phyloP scores from a whole-genome alignment of 2,797 vertebrate genomes.

The Tragelaphus oryx region DNA sequence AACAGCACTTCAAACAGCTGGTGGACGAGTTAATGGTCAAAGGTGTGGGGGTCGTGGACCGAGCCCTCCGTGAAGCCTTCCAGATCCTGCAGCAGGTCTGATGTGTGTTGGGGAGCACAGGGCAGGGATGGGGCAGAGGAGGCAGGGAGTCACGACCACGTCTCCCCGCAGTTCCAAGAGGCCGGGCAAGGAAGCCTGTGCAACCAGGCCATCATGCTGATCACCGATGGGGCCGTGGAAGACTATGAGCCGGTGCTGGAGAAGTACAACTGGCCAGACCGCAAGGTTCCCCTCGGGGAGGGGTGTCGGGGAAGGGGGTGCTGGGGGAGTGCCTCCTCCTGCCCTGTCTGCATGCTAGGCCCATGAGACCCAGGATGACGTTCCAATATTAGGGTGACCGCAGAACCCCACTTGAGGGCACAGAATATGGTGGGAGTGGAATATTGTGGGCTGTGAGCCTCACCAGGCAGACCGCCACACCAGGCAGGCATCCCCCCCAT shows the following conservation, averaged over 20 bases:
- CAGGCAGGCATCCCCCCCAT: neutral
- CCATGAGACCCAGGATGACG: neutral
- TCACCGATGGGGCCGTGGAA: slow-evolving; percentile 95
- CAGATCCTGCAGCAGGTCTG: slow-evolving; percentile 91
- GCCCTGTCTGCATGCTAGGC: neutral
- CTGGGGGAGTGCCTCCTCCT: neutral
- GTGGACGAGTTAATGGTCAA: slow-evolving; percentile 92
- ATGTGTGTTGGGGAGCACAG: fast-evolving
- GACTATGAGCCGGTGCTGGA: slow-evolving; percentile 93
- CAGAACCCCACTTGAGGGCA: neutral
- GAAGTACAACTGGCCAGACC: slow-evolving; percentile 94
- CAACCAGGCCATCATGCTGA: slow-evolving; percentile 98
- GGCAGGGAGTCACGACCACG: fast-evolving
- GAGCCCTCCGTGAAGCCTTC: slow-evolving; percentile 93
- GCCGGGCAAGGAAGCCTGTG: slow-evolving; percentile 92
- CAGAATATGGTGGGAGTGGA: neutral
- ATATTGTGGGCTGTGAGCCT: neutral
- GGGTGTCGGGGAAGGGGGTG: fast-evolving
- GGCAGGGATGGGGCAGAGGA: neutral
- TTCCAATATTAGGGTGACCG: neutral
- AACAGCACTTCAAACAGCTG: slow-evolving; percentile 94
- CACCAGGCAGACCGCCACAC: neutral
- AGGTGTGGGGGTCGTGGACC: slow-evolving; percentile 92
- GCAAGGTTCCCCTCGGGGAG: slow-evolving; percentile 82
- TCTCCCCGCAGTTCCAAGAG: slow-evolving; percentile 83